Conservation (phyloP, 2,797 vertebrate species). For the Coilia nasus region DNA sequence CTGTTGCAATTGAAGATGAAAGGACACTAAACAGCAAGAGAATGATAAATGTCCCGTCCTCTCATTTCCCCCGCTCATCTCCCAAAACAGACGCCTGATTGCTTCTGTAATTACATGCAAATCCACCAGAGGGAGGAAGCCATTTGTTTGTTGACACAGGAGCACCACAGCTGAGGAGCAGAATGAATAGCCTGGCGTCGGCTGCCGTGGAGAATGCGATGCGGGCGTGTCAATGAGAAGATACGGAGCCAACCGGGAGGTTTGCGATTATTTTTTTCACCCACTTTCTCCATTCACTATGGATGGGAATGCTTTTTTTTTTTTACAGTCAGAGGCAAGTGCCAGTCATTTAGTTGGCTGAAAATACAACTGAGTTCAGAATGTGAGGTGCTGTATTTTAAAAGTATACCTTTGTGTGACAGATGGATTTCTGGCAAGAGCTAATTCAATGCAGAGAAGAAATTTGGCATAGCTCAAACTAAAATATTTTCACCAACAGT, state of each 20-base stretch:
- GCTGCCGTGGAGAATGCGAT: not conserved
- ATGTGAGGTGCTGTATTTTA: not conserved
- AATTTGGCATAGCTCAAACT: not conserved
- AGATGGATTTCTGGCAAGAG: not conserved
- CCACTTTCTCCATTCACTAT: not conserved
- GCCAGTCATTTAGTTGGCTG: not conserved
- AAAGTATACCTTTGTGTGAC: not conserved
- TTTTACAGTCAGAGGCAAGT: not conserved
- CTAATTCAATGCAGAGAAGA: not conserved
- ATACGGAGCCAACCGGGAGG: not conserved
- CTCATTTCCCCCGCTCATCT: constrained; percentile 39
- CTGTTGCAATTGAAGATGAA: constrained; percentile 39
- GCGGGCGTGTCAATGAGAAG: not conserved
- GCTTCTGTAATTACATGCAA: constrained; percentile 45
- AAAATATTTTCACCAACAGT: not conserved
- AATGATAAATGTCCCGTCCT: constrained; percentile 41
- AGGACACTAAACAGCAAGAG: constrained; percentile 24
- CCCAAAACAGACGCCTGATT: constrained; percentile 43
- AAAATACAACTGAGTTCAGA: not conserved
- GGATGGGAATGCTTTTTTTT: not conserved
- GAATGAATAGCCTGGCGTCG: not conserved
- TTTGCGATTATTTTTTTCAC: not conserved
- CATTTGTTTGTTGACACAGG: constrained; percentile 29
- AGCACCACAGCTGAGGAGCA: constrained; percentile 3
- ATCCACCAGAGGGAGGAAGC: constrained; percentile 29